Conservation (phyloP, 2,888 invertebrate genomes). For the Perizoma flavofasciatum region DNA sequence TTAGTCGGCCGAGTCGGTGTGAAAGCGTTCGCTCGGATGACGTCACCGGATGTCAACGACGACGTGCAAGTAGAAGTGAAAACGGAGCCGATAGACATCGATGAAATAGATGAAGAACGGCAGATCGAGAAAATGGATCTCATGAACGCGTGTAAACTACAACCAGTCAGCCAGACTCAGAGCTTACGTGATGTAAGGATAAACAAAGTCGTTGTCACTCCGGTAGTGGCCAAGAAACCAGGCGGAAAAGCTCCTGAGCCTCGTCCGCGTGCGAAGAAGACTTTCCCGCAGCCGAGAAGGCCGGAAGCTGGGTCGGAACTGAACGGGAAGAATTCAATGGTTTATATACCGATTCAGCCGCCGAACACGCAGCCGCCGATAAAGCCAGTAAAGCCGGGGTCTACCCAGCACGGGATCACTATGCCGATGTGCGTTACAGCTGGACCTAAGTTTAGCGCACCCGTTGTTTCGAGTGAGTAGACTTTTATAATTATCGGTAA, state of each 20-base stretch:
- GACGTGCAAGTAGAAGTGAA: constrained; percentile 70
- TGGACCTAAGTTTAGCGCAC: constrained; percentile 36
- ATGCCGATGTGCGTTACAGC: constrained; percentile 21
- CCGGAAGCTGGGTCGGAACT: constrained; percentile 65
- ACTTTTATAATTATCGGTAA: neutral
- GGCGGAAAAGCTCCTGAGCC: constrained; percentile 41
- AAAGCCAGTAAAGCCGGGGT: constrained; percentile 41
- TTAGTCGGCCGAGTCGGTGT: constrained; percentile 70
- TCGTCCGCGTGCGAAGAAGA: constrained; percentile 65
- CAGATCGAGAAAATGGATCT: constrained; percentile 69
- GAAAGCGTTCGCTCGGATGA: constrained; percentile 73
- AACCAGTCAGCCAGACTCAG: constrained; percentile 59
- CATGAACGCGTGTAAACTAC: constrained; percentile 67
- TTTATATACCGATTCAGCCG: constrained; percentile 78
- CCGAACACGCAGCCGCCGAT: constrained; percentile 67
- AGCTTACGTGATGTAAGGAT: constrained; percentile 68
- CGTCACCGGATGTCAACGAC: constrained; percentile 54
- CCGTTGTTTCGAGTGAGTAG: constrained; percentile 43
- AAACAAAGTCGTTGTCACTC: constrained; percentile 62
- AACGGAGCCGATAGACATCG: constrained; percentile 70
- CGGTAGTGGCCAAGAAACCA: constrained; percentile 44
- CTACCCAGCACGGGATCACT: constrained; percentile 21
- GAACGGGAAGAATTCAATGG: constrained; percentile 77
- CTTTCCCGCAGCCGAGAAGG: constrained; percentile 71
- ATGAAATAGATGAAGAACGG: constrained; percentile 59